Evolutionary conservation across 2,888 invertebrate genomes (phyloP).

Genomic region (Ornithoptera priamus): DNA sequence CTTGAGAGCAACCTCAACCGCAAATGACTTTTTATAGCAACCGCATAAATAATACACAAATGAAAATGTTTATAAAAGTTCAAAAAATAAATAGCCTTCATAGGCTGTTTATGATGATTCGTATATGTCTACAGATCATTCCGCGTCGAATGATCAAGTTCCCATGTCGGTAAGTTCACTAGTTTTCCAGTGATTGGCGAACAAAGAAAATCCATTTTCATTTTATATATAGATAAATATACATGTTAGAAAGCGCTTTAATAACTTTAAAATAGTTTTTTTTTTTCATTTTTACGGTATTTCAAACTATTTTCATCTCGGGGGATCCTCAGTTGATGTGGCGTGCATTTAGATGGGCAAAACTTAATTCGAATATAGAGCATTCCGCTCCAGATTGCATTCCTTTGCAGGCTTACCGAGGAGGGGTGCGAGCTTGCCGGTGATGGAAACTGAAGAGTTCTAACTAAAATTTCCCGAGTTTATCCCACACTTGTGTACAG

Average conservation of each 20-base stretch:
- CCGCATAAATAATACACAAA: no score
- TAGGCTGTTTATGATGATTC: no score
- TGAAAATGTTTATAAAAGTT: no score
- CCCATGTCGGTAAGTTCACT: no score
- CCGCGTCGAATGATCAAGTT: no score
- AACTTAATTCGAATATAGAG: conserved; percentile 66
- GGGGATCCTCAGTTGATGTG: conserved; percentile 28
- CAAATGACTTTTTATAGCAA: no score
- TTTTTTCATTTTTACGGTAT: conserved; percentile 16
- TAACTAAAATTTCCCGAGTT: conserved; percentile 24
- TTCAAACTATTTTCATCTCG: conserved; percentile 22
- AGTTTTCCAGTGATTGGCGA: no score
- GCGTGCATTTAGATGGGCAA: conserved; percentile 50
- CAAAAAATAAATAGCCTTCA: no score
- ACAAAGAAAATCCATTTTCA: no score
- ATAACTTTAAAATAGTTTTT: background rate
- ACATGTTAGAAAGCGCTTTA: background rate
- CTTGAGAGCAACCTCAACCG: no score
- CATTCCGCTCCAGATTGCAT: conserved; percentile 76
- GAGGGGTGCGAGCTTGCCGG: conserved; percentile 40
- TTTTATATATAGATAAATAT: no score
- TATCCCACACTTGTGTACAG: conserved; percentile 16
- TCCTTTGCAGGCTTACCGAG: conserved; percentile 49
- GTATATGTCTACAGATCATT: no score
- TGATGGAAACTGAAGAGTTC: conserved; percentile 49